Evolutionary conservation across 2,888 invertebrate species (phyloP).

Genomic region (Allolobophora icterica): DNA sequence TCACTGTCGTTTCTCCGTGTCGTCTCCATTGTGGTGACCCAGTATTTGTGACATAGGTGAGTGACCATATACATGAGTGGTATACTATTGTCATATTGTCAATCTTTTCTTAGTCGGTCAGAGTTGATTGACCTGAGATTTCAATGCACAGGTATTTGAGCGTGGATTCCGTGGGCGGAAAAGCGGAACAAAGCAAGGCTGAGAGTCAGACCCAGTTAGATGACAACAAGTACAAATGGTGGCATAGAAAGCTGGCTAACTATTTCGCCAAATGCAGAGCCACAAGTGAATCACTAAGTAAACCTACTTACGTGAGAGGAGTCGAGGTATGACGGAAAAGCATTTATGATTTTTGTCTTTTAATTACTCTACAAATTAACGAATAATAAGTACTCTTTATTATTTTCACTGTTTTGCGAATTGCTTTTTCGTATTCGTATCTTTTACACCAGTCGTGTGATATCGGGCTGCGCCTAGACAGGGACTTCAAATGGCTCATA

Average conservation of each 20-base stretch:
- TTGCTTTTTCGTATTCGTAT: neutral
- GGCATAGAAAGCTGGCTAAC: neutral
- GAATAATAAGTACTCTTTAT: neutral
- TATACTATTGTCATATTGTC: neutral
- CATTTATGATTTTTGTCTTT: no score
- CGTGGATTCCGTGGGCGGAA: neutral
- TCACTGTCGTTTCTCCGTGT: neutral
- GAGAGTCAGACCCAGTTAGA: neutral
- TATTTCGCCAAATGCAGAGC: neutral
- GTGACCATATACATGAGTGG: neutral
- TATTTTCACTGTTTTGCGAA: neutral
- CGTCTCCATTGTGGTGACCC: neutral
- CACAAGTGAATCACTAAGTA: neutral
- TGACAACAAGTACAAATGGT: slow-evolving; percentile 17
- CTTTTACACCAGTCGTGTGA: neutral
- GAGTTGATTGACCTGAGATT: neutral
- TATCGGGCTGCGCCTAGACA: no score
- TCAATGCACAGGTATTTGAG: neutral
- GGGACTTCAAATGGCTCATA: no score
- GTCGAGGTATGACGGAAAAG: neutral
- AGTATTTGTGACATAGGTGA: no score
- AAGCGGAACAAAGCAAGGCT: neutral
- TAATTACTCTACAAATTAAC: no score
- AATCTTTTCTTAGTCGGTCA: no score
- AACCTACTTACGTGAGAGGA: slow-evolving; percentile 11